These are phyloP conservation scores for Sternarchorhynchus goeldii DNA, from an alignment of 2,797 vertebrate genomes.

Conservation along the genomic window DNA sequence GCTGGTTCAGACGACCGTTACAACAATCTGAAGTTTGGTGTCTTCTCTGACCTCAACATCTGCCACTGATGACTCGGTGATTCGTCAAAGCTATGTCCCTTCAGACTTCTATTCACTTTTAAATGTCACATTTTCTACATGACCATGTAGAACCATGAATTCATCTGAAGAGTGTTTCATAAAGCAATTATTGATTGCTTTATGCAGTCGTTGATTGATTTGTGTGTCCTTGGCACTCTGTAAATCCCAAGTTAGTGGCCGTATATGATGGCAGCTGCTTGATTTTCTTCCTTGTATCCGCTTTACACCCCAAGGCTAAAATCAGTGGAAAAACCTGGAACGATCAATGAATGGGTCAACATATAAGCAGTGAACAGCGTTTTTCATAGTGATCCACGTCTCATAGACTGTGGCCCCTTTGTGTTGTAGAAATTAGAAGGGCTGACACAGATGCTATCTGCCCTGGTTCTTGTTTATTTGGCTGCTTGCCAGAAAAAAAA, in stretches of 20 bases:
- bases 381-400: constrained; percentile 6
- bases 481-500: constrained; percentile 15
- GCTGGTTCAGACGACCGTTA: constrained; percentile 40
- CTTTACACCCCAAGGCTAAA: constrained; percentile 30
- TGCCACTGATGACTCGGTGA: constrained; percentile 6
- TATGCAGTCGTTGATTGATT: constrained; percentile 31
- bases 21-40: constrained; percentile 19
- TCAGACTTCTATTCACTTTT: neutral
- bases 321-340: constrained; percentile 15
- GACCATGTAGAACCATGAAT: constrained; percentile 26
- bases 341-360: neutral
- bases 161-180: neutral
- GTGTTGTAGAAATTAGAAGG: constrained; percentile 20
- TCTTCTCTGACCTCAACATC: constrained; percentile 34
- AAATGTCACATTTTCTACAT: constrained; percentile 4
- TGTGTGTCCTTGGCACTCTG: constrained; percentile 3
- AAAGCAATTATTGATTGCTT: neutral
- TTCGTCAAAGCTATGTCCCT: constrained; percentile 8
- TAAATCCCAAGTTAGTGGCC: constrained; percentile 19
- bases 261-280: constrained; percentile 37
- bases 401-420: neutral
- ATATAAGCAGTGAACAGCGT: no score
- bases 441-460: constrained; percentile 36
- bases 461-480: constrained; percentile 28
- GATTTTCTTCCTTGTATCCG: neutral